A percentile compares a stretch with the other conserved stretches of the same genome.
Conservation (phyloP, 2,888 invertebrate species). For the Andricus quercusramuli region DNA sequence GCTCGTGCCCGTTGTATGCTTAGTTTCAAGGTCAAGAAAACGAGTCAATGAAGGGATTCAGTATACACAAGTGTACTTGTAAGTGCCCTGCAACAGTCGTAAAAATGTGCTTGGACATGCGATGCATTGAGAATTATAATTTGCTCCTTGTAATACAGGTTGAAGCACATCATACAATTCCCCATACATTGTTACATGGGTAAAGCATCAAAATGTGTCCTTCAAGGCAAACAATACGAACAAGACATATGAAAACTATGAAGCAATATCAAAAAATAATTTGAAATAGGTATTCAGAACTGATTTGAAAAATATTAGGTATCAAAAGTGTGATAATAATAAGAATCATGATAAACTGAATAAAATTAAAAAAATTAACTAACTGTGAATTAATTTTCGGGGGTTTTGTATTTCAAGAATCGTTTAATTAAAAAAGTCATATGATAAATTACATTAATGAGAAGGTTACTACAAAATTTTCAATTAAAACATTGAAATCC, state of each 20-base stretch:
- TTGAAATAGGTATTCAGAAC: too few species aligned
- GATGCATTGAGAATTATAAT: constrained; percentile 63
- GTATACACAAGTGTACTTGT: not conserved
- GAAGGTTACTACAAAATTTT: too few species aligned
- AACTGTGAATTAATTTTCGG: too few species aligned
- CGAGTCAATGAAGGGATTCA: constrained; percentile 1
- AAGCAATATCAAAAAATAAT: not conserved
- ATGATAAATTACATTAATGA: too few species aligned
- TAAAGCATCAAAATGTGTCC: constrained; percentile 46
- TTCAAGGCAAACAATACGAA: constrained; percentile 35
- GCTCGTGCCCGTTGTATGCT: not conserved
- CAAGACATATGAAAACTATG: not conserved
- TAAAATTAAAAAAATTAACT: too few species aligned
- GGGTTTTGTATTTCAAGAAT: too few species aligned
- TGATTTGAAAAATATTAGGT: too few species aligned
- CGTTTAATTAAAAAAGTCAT: too few species aligned
- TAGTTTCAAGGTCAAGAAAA: not conserved
- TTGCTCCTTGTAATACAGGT: constrained; percentile 1
- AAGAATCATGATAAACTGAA: too few species aligned
- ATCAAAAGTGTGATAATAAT: too few species aligned
- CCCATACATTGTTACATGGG: constrained; percentile 44
- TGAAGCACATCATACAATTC: constrained; percentile 21
- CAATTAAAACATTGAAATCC: too few species aligned
- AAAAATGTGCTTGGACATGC: constrained; percentile 43
- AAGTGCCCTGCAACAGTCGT: constrained; percentile 44